A percentile compares a stretch with the other conserved stretches of the same genome.
These are phyloP conservation scores for Drosophila ochracea DNA, from an alignment of 2,888 invertebrate species.

Conservation along the genomic window DNA sequence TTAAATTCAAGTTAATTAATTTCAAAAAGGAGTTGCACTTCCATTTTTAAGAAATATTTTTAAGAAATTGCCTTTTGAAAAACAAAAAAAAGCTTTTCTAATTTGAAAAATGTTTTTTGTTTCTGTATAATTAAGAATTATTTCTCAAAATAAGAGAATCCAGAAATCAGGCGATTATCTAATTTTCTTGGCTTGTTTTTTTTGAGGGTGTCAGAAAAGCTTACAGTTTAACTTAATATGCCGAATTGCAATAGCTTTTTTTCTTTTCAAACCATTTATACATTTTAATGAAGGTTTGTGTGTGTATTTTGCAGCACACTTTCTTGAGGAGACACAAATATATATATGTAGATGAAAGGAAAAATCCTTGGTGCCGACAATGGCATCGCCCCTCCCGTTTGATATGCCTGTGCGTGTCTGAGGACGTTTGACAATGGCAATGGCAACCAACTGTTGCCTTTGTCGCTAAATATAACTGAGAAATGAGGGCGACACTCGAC, in stretches of 20 bases:
- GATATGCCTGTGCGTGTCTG: conserved; percentile 37
- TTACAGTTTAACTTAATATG: neutral
- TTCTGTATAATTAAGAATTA: neutral
- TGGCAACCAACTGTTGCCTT: conserved; percentile 58
- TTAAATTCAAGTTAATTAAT: no score
- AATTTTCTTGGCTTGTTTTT: neutral
- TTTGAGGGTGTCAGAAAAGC: rapidly evolving
- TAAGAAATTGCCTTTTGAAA: neutral
- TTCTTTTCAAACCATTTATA: neutral
- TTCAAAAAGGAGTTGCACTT: no score
- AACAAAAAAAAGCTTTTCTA: neutral
- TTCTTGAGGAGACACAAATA: neutral
- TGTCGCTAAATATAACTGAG: conserved; percentile 44
- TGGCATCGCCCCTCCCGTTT: neutral
- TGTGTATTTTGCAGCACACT: neutral
- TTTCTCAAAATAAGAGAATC: neutral
- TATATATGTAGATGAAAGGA: neutral
- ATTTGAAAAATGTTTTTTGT: neutral
- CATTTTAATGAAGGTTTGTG: neutral
- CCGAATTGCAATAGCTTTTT: neutral
- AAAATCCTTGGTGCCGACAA: conserved; percentile 35
- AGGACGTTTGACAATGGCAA: conserved; percentile 25
- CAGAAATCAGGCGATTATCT: neutral
- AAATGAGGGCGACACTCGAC: conserved; percentile 23
- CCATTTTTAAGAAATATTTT: neutral